Percentiles rank a stretch among this genome's conserved stretches.
phyloP scores from a whole-genome alignment of 2,797 vertebrate genomes.

The Spizella passerina region DNA sequence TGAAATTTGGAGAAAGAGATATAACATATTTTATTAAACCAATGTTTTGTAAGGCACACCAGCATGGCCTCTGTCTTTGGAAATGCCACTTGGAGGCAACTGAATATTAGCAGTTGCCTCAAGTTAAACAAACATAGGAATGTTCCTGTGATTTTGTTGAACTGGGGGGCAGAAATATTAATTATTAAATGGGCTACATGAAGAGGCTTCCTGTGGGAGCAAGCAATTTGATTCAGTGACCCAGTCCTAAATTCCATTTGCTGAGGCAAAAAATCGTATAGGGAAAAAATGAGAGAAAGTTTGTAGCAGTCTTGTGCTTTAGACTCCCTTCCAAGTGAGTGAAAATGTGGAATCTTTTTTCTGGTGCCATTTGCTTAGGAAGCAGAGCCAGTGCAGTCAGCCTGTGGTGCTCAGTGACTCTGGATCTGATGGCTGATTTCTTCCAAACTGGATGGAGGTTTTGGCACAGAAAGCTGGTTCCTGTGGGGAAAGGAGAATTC shows the following conservation, averaged over 20 bases:
- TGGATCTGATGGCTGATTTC: neutral
- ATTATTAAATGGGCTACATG: neutral
- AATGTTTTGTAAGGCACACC: neutral
- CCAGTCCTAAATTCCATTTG: conserved; percentile 29
- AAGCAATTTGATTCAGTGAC: neutral
- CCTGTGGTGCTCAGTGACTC: neutral
- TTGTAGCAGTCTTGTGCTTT: neutral
- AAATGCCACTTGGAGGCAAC: neutral
- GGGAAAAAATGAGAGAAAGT: neutral
- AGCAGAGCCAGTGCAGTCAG: neutral
- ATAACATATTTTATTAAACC: neutral
- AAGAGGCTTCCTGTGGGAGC: neutral
- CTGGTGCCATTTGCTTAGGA: neutral
- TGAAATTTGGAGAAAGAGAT: neutral
- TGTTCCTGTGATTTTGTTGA: neutral
- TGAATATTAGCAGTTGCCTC: neutral
- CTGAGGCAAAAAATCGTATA: neutral
- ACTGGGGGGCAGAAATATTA: neutral
- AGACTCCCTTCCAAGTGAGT: neutral
- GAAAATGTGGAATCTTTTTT: neutral
- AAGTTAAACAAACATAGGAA: neutral
- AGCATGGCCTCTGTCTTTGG: neutral
- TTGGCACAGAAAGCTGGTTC: neutral
- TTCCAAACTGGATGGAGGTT: neutral
- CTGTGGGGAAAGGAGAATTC: neutral